Conservation (phyloP, 2,797 vertebrate genomes). For the Spatula versicolor region DNA sequence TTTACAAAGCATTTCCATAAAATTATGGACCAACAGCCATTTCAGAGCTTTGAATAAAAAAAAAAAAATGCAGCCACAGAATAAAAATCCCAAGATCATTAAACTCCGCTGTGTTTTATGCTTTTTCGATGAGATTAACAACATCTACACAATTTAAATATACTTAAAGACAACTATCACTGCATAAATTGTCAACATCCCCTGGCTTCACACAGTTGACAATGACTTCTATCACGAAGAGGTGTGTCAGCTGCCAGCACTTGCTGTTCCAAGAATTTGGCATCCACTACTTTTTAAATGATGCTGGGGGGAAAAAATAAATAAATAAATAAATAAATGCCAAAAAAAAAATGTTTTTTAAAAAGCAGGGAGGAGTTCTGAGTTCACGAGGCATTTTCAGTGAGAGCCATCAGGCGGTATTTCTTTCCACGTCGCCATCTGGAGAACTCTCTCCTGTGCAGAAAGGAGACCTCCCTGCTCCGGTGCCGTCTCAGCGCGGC, state of each 20-base stretch:
- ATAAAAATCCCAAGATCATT: conserved; percentile 51
- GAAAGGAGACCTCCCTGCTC: background rate
- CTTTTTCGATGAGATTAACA: conserved; percentile 36
- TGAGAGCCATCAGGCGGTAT: background rate
- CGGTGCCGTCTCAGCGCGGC: background rate
- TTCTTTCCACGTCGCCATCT: background rate
- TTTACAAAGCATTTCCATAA: conserved; percentile 64
- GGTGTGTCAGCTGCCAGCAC: conserved; percentile 15
- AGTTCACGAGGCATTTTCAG: background rate
- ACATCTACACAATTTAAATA: conserved; percentile 46
- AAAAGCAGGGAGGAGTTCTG: background rate
- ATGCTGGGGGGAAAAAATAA: background rate
- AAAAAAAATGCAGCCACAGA: conserved; percentile 28
- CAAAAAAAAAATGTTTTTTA: background rate
- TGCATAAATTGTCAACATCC: conserved; percentile 27
- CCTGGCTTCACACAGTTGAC: background rate
- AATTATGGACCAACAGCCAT: conserved; percentile 37
- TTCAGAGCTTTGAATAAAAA: conserved; percentile 14
- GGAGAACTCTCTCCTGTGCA: background rate
- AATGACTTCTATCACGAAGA: conserved; percentile 16
- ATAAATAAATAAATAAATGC: too few relatives aligned
- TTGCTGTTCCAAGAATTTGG: conserved; percentile 2
- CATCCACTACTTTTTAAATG: background rate
- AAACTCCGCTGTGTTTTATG: conserved; percentile 36
- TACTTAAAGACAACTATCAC: conserved; percentile 47